Conservation (phyloP, 1,140 invertebrate species). For the Diprion similis region DNA sequence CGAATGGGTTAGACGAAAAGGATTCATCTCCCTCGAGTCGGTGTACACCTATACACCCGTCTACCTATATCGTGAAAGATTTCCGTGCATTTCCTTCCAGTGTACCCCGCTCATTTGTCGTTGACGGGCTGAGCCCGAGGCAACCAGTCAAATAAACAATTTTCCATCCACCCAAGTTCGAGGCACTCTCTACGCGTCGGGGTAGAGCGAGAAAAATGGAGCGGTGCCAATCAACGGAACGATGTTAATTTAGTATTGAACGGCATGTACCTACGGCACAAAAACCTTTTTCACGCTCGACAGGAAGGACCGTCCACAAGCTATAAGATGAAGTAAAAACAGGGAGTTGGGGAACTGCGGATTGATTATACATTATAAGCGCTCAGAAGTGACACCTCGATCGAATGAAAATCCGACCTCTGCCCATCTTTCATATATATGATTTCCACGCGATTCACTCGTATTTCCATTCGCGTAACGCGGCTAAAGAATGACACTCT, state of each 20-base stretch:
- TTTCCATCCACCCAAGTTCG: not conserved
- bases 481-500: too few species aligned
- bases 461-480: too few species aligned
- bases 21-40: too few species aligned
- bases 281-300: not conserved
- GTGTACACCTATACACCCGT: not conserved
- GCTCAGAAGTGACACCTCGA: too few species aligned
- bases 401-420: too few species aligned
- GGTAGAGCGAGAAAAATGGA: not conserved
- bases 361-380: too few species aligned
- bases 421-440: too few species aligned
- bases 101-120: not conserved
- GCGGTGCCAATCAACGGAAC: not conserved
- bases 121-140: not conserved
- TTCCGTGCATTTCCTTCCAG: not conserved
- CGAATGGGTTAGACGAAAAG: too few species aligned
- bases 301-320: too few species aligned
- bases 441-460: too few species aligned
- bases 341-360: too few species aligned
- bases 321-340: too few species aligned
- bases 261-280: not conserved
- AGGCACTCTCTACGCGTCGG: not conserved
- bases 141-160: slow-evolving; percentile 6
- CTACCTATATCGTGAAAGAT: not conserved
- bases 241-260: slow-evolving; percentile 4